Base-by-base conservation (phyloP, 2,888 invertebrate genomes). In the Glyphotaelius pellucidus region DNA sequence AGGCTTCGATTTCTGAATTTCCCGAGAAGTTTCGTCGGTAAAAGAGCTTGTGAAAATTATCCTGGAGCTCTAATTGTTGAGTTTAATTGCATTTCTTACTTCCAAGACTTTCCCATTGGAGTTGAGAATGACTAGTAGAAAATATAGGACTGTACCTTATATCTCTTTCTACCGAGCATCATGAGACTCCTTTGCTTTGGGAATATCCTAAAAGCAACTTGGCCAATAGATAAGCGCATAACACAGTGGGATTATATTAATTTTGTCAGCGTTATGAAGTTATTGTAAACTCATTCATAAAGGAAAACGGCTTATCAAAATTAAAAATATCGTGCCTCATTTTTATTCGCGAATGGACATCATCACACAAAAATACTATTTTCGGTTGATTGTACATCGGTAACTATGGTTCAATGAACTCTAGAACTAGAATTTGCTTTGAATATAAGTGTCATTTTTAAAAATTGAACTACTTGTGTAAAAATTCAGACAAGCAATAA, bases 51-150 rank as follows among this genome's bases (percentile, higher is more conserved):
- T 30, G 32, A 85, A 67, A 67, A 88, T 87, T 88, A 52, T 25
- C 31, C 52, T 52, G 31, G 12, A 85, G 85, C 35, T 38, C 25
- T 42, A 42, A 31, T n/a, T 9, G 30, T 32, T 52, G 35, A 67
- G 30, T 88, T 88, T 88, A 88, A 88, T 88, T 88, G 67, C 88
- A 67, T 88, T 67, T 88, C 88, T 87, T 19, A 14, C 14, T 86
- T 30, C 42, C 86, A 42, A 47, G 42, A 47, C 30, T 30, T 86
- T 86, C n/a, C 86, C 30, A 30, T 85, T 30, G 86, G 42, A 42
- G 42, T 35, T 42, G 83, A 31, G 32, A 35, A 25, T 35, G 83
- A 83, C 83, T 67, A 67, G 67, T 67, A 67, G 9, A n/a, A n/a
- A 83, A 30, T 9, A 83, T 11, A 83, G 15, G 81, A 2, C n/a